Base-by-base conservation (phyloP, 1,140 invertebrate species). In the Cydia fagiglandana region DNA sequence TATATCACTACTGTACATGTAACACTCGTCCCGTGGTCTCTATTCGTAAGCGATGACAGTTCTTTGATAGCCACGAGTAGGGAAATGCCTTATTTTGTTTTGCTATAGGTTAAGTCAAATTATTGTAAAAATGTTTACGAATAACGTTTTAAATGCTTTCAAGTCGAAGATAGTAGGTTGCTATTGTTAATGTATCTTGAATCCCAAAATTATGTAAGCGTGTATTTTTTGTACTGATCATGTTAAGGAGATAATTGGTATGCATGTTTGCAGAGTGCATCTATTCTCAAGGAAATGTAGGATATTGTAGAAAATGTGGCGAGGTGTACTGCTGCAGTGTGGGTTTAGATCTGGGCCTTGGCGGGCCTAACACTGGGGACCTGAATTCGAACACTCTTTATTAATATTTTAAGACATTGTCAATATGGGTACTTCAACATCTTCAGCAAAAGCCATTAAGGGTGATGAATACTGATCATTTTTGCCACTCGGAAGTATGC, bases 41-140 rank as follows among this genome's bases (percentile, higher is more conserved):
- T 81, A 83, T 76, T 80, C 78, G 83, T 83, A 83, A 80, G 84
- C 66, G 83, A 81, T 68, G 80, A 74, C 75, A 81, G 81, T 85
- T 68, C 73, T 81, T 84, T 79, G 81, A 80, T 85, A 82, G 78
- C 85, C 74, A 80, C 84, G 84, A 84, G 77, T 83, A 80, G 87
- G 85, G 79, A 91, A 87, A 86, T 87, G 89, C 88, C 88, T 91
- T 92, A 91, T 87, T 87, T 92, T 90, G 85, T 90, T 90, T 91
- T 89, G 88, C 86, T 85, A 70, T 90, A 90, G 88, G 74, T 76
- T 91, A 90, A 92, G 87, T 83, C 34, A 90, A 86, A 86, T 89
- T 88, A 89, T 83, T 84, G 86, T 86, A 80, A 85, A 84, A 76
- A 81, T 83, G 78, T 84, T 83, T 85, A 80, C 79, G 73, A 79